Base-by-base conservation (phyloP, 1,140 invertebrate species). In the Aethina tumida region DNA sequence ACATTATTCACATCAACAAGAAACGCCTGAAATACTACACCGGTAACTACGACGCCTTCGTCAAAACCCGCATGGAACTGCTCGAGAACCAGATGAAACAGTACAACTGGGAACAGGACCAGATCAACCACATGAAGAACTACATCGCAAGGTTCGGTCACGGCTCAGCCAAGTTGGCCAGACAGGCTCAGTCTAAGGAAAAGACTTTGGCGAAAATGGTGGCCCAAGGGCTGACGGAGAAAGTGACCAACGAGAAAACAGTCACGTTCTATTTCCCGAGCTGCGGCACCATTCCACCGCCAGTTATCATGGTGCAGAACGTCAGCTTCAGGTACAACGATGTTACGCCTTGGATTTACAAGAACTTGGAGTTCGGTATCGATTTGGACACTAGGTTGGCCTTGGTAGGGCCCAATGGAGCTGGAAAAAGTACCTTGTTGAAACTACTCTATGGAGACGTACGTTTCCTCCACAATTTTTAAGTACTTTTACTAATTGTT, bases 161-260 rank as follows among this genome's bases (percentile, higher is more conserved):
- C 63, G 97, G 97, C 55, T 94, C 88, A 28, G 95, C 95, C 0
- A 99, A 99, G 68, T 64, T 99, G 24, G 97, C 97, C 0, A 71
- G 95, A 39, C 97, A 99, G 63, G 97, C 97, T 27, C 95, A 99
- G 65, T 96, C 91, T 39, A 99, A 99, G 67, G 96, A 99, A 66
- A 99, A 99, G 65, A 98, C 95, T 0, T 63, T 99, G 29, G 93
- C 92, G 4, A 99, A 99, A 68, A 99, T 99, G 96, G 90, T 99
- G 5, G 90, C 95, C 30, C 83, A 88, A 57, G 95, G 96, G 4
- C 69, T 99, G 4, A 98, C 95, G 2, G 93, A 99, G 56, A 60
- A 58, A 47, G 58, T 60, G 3, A 67, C 75, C 0, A 75, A 71
- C 44, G 96, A 99, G 53, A 97, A 94, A 74, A 75, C 73, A 18